A percentile compares a stretch with the other conserved stretches of the same genome.
phyloP scores from a whole-genome alignment of 2,888 invertebrate genomes.

The Drosophila quasianomalipes region DNA sequence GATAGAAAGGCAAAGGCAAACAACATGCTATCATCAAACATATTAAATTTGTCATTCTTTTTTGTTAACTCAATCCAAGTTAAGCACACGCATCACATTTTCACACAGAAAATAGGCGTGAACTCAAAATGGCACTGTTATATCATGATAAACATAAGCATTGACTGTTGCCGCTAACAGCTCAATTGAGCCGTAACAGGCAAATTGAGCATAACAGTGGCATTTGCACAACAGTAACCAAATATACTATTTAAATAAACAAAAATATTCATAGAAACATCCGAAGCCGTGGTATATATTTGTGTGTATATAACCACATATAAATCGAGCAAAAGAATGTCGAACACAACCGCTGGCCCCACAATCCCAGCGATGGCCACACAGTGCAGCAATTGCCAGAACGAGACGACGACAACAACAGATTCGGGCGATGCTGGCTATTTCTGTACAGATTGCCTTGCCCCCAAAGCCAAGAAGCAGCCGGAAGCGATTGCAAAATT shows the following conservation, averaged over 20 bases:
- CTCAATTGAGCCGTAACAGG: slow-evolving; percentile 25
- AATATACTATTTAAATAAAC: slow-evolving; percentile 34
- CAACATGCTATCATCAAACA: background rate
- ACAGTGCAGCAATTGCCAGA: slow-evolving; percentile 41
- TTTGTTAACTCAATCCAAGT: background rate
- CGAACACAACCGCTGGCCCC: slow-evolving; percentile 2
- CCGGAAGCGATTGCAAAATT: slow-evolving; percentile 1
- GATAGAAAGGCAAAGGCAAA: background rate
- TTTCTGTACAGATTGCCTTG: slow-evolving; percentile 21
- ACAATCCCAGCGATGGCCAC: slow-evolving; percentile 1
- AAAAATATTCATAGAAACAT: slow-evolving; percentile 5
- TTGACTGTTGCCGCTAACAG: slow-evolving; percentile 21
- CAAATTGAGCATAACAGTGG: slow-evolving; percentile 38
- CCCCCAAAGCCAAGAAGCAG: slow-evolving; percentile 1
- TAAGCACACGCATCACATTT: background rate
- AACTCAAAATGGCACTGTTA: slow-evolving; percentile 40
- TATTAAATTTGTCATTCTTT: background rate
- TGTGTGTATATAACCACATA: slow-evolving; percentile 3
- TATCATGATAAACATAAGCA: background rate
- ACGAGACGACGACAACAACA: slow-evolving; percentile 9
- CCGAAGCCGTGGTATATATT: background rate
- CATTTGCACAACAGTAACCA: slow-evolving; percentile 26
- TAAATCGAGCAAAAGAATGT: slow-evolving; percentile 28
- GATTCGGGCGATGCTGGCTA: slow-evolving; percentile 4
- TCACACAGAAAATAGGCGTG: background rate